Evolutionary conservation across 2,888 invertebrate species (phyloP).

Genomic region (Coenonympha glycerion): DNA sequence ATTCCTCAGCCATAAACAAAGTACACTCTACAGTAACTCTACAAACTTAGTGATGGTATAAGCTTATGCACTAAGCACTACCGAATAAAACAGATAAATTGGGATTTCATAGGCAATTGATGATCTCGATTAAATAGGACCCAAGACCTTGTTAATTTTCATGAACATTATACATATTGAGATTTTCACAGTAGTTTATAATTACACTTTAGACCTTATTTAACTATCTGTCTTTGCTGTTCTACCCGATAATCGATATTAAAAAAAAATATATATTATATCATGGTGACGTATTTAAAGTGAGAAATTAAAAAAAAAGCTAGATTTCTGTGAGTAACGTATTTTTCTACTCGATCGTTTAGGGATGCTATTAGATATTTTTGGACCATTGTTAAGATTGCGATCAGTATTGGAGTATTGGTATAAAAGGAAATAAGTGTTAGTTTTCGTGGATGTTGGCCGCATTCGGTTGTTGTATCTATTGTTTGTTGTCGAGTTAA

Average conservation of each 20-base stretch:
- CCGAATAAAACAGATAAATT: no score
- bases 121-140: no score
- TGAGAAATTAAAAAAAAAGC: conserved; percentile 47
- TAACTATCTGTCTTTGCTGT: conserved; percentile 50
- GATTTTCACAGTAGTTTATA: conserved; percentile 65
- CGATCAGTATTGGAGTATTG: conserved; percentile 71
- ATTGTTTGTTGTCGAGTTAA: conserved; percentile 55
- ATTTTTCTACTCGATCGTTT: conserved; percentile 75
- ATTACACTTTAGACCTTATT: conserved; percentile 67
- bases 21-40: no score
- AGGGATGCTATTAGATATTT: conserved; percentile 74
- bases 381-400: conserved; percentile 75
- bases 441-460: conserved; percentile 61
- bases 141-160: conserved; percentile 39
- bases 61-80: no score
- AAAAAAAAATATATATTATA: conserved; percentile 32
- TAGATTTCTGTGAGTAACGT: conserved; percentile 67
- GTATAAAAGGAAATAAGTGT: conserved; percentile 49
- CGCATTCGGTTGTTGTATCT: conserved; percentile 47
- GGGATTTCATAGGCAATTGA: no score
- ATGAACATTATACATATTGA: conserved; percentile 61
- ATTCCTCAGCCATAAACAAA: no score
- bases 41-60: no score
- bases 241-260: conserved; percentile 46
- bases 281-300: conserved; percentile 39